Percentiles rank a stretch among this genome's conserved stretches.
These are phyloP conservation scores for Tetraneura akinire DNA, from an alignment of 1,140 invertebrate species.

Conservation along the genomic window DNA sequence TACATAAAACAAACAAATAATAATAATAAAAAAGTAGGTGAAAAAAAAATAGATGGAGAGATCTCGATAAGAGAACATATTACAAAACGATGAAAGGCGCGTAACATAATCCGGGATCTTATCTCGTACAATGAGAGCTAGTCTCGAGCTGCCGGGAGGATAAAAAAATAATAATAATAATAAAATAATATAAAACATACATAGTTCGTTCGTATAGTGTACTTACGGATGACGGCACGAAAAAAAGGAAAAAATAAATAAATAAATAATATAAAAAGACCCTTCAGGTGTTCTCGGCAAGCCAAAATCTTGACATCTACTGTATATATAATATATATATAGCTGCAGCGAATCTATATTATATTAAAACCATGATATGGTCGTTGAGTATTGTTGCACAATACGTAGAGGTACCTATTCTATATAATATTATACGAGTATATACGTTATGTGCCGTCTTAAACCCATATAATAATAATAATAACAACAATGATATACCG, in stretches of 20 bases:
- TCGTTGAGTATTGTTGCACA: conserved; percentile 22
- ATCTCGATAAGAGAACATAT: conserved; percentile 43
- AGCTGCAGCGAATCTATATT: neutral
- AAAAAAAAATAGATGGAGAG: conserved; percentile 36
- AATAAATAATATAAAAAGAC: too few relatives aligned
- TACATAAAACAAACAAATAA: conserved; percentile 36
- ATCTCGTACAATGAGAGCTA: conserved; percentile 38
- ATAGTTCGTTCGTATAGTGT: neutral
- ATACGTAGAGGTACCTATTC: too few relatives aligned
- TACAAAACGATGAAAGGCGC: conserved; percentile 41
- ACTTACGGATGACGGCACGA: neutral
- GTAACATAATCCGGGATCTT: conserved; percentile 45
- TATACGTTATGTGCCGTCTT: neutral
- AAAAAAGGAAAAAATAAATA: neutral
- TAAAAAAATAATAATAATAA: conserved; percentile 30
- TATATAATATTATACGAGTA: too few relatives aligned
- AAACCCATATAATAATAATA: neutral
- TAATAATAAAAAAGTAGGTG: conserved; percentile 30
- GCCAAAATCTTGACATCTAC: conserved; percentile 32
- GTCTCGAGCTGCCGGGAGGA: conserved; percentile 18
- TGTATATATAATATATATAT: too few relatives aligned
- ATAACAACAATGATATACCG: too few relatives aligned
- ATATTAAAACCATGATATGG: conserved; percentile 17
- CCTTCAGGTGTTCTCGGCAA: conserved; percentile 26
- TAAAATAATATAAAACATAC: conserved; percentile 21